Percentiles rank a stretch among this genome's conserved stretches.
Evolutionary conservation across 2,113 vertebrate species (phyloP).

Genomic region (Melanocharis versteri): DNA sequence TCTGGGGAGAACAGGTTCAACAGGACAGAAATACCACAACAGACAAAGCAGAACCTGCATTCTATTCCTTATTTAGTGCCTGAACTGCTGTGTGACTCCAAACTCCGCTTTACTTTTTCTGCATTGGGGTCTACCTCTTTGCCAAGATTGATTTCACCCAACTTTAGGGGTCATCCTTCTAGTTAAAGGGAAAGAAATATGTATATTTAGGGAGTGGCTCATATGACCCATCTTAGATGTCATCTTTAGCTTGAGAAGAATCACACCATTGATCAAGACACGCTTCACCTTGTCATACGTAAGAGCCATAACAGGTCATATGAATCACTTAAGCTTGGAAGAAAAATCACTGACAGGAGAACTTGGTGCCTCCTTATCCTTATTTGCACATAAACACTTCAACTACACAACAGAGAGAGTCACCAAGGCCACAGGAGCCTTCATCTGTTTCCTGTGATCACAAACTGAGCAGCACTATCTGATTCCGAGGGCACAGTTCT

Average conservation of each 20-base stretch:
- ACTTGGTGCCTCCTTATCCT: background rate
- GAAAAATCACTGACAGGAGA: background rate
- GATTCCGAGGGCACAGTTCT: background rate
- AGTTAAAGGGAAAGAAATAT: background rate
- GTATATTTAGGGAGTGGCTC: background rate
- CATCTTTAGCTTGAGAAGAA: background rate
- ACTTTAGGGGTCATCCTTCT: background rate
- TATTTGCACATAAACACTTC: background rate
- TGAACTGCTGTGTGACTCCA: background rate
- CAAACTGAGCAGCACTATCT: background rate
- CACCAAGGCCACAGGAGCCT: background rate
- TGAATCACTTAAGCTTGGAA: background rate
- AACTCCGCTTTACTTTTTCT: background rate
- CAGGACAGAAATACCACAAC: background rate
- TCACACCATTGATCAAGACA: background rate
- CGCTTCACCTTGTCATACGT: background rate
- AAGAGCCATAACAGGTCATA: background rate
- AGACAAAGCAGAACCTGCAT: background rate
- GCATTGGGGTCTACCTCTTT: background rate
- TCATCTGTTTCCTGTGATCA: background rate
- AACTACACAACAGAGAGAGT: background rate
- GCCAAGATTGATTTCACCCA: background rate
- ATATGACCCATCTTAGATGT: background rate
- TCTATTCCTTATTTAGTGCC: background rate
- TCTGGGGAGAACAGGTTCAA: background rate